Base-by-base conservation (phyloP, 2,888 invertebrate species). In the Pammene aurita region DNA sequence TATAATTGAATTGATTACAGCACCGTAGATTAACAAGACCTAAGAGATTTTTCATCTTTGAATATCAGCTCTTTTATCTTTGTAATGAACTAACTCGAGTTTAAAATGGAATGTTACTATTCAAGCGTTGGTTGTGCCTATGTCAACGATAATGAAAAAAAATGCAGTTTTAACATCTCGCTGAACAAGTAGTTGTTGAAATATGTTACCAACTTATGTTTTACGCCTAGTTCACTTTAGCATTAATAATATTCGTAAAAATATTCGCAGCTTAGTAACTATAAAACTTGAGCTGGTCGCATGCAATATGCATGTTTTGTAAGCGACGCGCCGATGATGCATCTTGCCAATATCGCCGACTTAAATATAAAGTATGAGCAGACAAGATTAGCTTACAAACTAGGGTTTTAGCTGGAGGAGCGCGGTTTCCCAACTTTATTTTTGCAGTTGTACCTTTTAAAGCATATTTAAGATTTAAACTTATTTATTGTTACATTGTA, bases 281-380 rank as follows among this genome's bases (percentile, higher is more conserved):
- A n/a, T n/a, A 26, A 26, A 26, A 26, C 48, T 48, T 48, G 44
- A 44, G 14, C 7, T 14, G 9, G 48, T 48, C 48, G 10, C 48
- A 48, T 48, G 48, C 48, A 48, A 7, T 48, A 48, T 48, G 10
- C 48, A 48, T 48, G 16, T 48, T 48, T 48, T 48, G 16, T 48
- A 48, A 48, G 48, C 48, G 48, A 48, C 48, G 48, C 48, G 16
- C 1, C 48, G 48, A 16, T 16, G 16, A 5, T 16, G 14, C 48
- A 16, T 48, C 48, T 18, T 48, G 48, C 48, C 48, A 48, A 48
- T 48, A 48, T 48, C 48, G 48, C 14, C 16, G 16, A 9, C 16
- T 48, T 48, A 16, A 48, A 48, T 48, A 48, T 48, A 16, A 10
- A 48, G 48, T 9, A 48, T 48, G 16, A 48, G 16, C 16, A 9